Base-by-base conservation (phyloP, 2,113 vertebrate species). In the Bubo bubo region DNA sequence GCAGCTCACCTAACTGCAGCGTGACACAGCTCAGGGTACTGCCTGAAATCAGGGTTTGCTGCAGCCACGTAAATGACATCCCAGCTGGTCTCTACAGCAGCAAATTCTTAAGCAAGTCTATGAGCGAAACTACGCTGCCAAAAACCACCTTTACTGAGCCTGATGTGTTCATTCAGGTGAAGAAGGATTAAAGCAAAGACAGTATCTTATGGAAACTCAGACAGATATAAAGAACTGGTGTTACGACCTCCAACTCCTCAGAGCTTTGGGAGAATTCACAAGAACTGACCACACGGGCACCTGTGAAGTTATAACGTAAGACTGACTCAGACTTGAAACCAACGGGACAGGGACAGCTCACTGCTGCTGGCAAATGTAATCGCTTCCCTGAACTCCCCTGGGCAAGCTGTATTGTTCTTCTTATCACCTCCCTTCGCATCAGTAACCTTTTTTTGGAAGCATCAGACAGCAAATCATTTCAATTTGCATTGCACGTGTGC, bases 321-420 rank as follows among this genome's bases (percentile, higher is more conserved):
- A 72, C 49, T 92, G 88, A 90, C 62, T 90, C 92, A 73, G 81
- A n/a, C 37, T 17, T 66, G 77, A 87, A 19, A 49, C 35, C 63
- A 70, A 22, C 5, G 1, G 58, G 35, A 49, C 52, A 27, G 47
- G 32, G 70, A n/a, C 58, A 82, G 63, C 58, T 72, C 75, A 43
- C 14, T 0, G 1, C 84, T 14, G 56, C 2, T 1, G 37, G 79
- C 43, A 5, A 35, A 66, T 3, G 23, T 7, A 39, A 59, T 47
- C 2, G 0, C 76, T 49, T 6, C 80, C 16, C 35, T 2, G 11
- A 79, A 21, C 79, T 63, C 63, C 52, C 72, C 74, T 3, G 34
- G 55, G 80, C 76, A 62, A 85, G 23, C 19, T 0, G 7, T 9
- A 15, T 35, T 26, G 16, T 14, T 85, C 55, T 64, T 52, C 74